Evolutionary conservation across 1,140 invertebrate genomes (phyloP).

Genomic region (Acyrthosiphon pisum): DNA sequence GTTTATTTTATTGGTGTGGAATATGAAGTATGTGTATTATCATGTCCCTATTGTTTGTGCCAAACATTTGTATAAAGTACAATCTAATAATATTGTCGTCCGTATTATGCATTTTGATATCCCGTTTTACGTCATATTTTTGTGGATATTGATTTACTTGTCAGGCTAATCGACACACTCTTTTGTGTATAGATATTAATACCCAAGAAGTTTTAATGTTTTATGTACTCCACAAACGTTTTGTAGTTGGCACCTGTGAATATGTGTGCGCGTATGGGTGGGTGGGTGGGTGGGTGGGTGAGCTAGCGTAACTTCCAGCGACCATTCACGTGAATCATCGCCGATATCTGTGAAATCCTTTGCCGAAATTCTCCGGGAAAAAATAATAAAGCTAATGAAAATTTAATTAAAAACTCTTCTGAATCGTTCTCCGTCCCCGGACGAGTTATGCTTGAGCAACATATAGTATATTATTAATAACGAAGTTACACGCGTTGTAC

Average conservation of each 20-base stretch:
- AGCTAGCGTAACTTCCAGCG: no score
- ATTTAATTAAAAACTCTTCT: slow-evolving; percentile 35
- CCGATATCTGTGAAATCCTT: background rate
- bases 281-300: no score
- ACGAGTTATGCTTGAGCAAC: background rate
- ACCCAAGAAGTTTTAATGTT: background rate
- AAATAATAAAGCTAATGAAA: background rate
- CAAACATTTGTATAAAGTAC: no score
- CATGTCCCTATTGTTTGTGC: background rate
- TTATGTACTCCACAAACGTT: background rate
- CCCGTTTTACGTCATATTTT: no score
- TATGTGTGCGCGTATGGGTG: no score
- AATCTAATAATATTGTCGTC: no score
- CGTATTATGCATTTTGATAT: no score
- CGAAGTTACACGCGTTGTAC: slow-evolving; percentile 1
- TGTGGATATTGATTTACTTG: no score
- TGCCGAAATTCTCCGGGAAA: background rate
- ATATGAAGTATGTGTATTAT: background rate
- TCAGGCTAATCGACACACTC: background rate
- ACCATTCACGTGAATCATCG: no score
- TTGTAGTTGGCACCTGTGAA: background rate
- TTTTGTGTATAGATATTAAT: background rate
- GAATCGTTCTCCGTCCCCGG: background rate
- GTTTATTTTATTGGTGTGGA: background rate
- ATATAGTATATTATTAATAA: slow-evolving; percentile 17